A percentile compares a stretch with the other conserved stretches of the same genome.
phyloP scores from a whole-genome alignment of 2,113 vertebrate species.

The Pseudopodoces humilis region DNA sequence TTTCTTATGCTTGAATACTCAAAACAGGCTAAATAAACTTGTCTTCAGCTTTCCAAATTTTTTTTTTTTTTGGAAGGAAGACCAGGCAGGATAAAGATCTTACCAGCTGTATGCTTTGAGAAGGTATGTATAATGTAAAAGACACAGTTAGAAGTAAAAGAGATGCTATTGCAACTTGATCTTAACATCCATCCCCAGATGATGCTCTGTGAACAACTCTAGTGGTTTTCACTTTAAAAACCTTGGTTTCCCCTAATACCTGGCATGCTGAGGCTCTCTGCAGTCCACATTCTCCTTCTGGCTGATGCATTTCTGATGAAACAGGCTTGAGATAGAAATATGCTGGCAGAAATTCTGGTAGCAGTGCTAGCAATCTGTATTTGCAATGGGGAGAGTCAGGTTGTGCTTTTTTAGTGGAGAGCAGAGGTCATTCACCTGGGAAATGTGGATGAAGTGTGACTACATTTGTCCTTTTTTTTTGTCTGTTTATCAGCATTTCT shows the following conservation, averaged over 20 bases:
- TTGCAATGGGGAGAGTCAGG: neutral
- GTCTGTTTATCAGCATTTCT: neutral
- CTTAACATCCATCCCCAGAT: neutral
- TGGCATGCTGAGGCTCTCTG: neutral
- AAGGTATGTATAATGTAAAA: neutral
- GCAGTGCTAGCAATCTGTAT: fast-evolving
- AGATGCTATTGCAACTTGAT: neutral
- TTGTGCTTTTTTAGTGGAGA: neutral
- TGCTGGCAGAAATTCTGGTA: neutral
- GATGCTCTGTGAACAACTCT: neutral
- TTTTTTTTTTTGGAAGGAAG: neutral
- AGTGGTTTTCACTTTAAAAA: neutral
- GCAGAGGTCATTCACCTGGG: neutral
- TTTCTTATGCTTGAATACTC: neutral
- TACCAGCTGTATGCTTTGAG: neutral
- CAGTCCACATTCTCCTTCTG: neutral
- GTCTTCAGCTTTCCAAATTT: neutral
- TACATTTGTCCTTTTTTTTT: neutral
- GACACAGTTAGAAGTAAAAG: neutral
- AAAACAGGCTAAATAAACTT: neutral
- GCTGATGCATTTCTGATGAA: neutral
- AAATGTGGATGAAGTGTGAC: neutral
- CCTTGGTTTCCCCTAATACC: neutral
- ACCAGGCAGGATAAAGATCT: neutral
- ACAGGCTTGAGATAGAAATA: neutral